Conservation (phyloP, 2,888 invertebrate genomes). For the Meghimatium bilineatum region DNA sequence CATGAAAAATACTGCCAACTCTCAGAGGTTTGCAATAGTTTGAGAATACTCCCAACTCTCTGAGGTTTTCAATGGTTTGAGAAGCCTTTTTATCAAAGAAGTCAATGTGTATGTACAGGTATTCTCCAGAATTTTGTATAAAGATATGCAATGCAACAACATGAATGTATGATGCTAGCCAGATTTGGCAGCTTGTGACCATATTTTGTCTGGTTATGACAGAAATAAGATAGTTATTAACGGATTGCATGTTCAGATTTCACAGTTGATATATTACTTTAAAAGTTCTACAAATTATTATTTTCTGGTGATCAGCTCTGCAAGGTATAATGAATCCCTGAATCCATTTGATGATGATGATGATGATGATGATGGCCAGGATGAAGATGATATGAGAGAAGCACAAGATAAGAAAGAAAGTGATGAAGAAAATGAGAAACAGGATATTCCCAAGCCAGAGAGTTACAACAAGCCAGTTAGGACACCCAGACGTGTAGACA, state of each 20-base stretch:
- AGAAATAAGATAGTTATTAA: neutral
- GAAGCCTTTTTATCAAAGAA: too few relatives aligned
- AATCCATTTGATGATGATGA: slow-evolving; percentile 76
- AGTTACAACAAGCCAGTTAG: neutral
- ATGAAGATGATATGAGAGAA: neutral
- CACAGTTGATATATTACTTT: neutral
- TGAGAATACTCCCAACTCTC: too few relatives aligned
- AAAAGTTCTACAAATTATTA: neutral
- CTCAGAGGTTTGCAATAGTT: too few relatives aligned
- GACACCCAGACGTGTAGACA: neutral
- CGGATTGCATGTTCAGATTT: neutral
- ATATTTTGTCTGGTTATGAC: neutral
- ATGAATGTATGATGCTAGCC: too few relatives aligned
- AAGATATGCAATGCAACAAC: too few relatives aligned
- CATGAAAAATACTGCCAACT: too few relatives aligned
- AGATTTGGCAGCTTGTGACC: neutral
- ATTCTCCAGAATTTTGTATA: too few relatives aligned
- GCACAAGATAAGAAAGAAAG: neutral
- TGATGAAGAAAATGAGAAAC: slow-evolving; percentile 7
- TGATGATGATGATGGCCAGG: slow-evolving; percentile 9
- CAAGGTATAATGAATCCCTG: slow-evolving; percentile 63
- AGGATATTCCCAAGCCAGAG: neutral
- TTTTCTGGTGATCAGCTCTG: slow-evolving; percentile 30
- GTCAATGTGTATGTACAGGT: too few relatives aligned
- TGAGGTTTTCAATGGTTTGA: too few relatives aligned